Conservation (phyloP, 2,888 invertebrate genomes). For the Pseudoips prasinana region DNA sequence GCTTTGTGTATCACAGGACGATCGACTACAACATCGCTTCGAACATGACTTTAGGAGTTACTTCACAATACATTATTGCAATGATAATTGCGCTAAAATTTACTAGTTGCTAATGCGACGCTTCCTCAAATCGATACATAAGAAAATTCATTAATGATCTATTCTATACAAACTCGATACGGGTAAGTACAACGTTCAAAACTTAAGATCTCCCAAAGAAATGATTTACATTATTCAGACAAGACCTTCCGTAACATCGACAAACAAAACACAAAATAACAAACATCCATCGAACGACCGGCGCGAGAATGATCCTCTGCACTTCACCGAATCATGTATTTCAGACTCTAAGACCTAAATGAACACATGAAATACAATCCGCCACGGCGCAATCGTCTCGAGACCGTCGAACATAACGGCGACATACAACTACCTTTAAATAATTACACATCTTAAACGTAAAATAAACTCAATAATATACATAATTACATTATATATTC, state of each 20-base stretch:
- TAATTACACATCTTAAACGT: conserved; percentile 77
- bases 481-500: conserved; percentile 81
- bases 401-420: conserved; percentile 53
- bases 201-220: conserved; percentile 62
- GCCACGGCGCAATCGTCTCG: conserved; percentile 52
- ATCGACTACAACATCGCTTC: conserved; percentile 26
- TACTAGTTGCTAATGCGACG: conserved; percentile 25
- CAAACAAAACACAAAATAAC: conserved; percentile 76
- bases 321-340: conserved; percentile 62
- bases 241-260: conserved; percentile 67
- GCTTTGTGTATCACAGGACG: conserved; percentile 35
- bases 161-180: conserved; percentile 32
- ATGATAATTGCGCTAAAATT: conserved; percentile 26
- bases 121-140: conserved; percentile 19
- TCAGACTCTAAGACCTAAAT: conserved; percentile 78
- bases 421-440: conserved; percentile 65
- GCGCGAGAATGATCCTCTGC: conserved; percentile 61
- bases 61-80: conserved; percentile 16
- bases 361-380: conserved; percentile 80
- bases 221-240: conserved; percentile 80
- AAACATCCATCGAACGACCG: conserved; percentile 69
- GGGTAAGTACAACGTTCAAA: conserved; percentile 35
- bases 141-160: conserved; percentile 31
- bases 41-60: conserved; percentile 21
- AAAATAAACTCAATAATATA: conserved; percentile 80